Evolutionary conservation across 2,888 invertebrate genomes (phyloP), one percentile per base, ranked within the genome.

Genomic region (Spialia ferax): DNA sequence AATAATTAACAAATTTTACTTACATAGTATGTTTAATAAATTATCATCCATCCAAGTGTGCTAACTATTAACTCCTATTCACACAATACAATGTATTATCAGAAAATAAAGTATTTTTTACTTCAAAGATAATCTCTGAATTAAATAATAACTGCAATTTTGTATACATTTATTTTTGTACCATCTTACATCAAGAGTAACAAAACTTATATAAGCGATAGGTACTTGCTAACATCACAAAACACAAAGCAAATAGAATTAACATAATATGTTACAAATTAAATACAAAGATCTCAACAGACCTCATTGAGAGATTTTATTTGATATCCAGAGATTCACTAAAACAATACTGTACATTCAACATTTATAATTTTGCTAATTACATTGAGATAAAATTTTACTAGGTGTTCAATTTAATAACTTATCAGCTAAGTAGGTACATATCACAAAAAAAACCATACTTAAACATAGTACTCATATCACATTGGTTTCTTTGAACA

Each of bases 171-270:
- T 18, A 45, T 45, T 10, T 5, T 1, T 1, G 2, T 42, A 42
- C 23, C 23, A 52, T 6, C 4, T 4, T 52, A 15, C 15, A 18
- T 63, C 29, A 1, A 32, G 6, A 42, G 38, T 15, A 15, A 42
- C 38, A 42, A 4, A 15, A 15, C 45, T 5, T 13, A 26, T 55
- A 56, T 69, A 67, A 60, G 38, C 42, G 56, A 68, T 67, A n/a
- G n/a, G n/a, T n/a, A 74, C 62, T 60, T 70, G 69, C 68, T 73
- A 74, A 66, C 54, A 77, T 77, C 77, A 77, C 77, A 77, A 73
- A 74, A 75, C 61, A 67, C 66, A 77, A 67, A 71, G 70, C 71
- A 69, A 61, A 0, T 20, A 23, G 52, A 8, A 52, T 10, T 48
- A 10, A 32, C 32, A 48, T 7, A 8, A 20, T n/a, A 45, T 45